Evolutionary conservation across 2,113 vertebrate species (phyloP).

Genomic region (Coracopsis vasa): DNA sequence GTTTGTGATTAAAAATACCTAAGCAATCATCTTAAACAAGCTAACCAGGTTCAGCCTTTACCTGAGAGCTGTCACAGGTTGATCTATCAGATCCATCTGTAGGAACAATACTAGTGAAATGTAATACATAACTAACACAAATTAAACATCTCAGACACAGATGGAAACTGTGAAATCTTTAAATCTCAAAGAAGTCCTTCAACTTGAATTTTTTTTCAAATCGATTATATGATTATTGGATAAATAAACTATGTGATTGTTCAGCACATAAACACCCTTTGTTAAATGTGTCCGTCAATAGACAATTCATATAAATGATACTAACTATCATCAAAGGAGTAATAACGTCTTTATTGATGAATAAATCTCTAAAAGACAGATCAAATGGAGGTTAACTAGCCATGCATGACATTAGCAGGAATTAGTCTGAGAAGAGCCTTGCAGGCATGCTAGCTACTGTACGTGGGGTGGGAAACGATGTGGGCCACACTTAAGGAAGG

Average conservation of each 20-base stretch:
- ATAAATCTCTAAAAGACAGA: slow-evolving; percentile 80
- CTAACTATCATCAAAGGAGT: slow-evolving; percentile 73
- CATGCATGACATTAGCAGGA: slow-evolving; percentile 79
- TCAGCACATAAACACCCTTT: slow-evolving; percentile 65
- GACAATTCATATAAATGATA: slow-evolving; percentile 74
- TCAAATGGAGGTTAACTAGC: slow-evolving; percentile 76
- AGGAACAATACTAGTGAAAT: slow-evolving; percentile 21
- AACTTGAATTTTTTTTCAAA: slow-evolving; percentile 46
- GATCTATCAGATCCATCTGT: slow-evolving; percentile 4
- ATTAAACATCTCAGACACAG: slow-evolving; percentile 37
- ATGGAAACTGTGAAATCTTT: slow-evolving; percentile 47
- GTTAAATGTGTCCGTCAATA: slow-evolving; percentile 65
- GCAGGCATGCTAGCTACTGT: slow-evolving; percentile 35
- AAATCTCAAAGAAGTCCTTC: slow-evolving; percentile 54
- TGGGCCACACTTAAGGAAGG: background rate
- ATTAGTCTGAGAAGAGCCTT: slow-evolving; percentile 67
- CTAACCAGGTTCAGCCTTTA: background rate
- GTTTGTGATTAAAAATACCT: background rate
- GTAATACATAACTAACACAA: slow-evolving; percentile 46
- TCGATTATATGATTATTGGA: slow-evolving; percentile 58
- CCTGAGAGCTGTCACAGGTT: slow-evolving; percentile 21
- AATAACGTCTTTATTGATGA: slow-evolving; percentile 78
- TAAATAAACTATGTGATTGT: slow-evolving; percentile 69
- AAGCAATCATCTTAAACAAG: background rate
- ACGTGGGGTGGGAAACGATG: background rate